These are phyloP conservation scores for Xiphophorus hellerii DNA, from an alignment of 2,113 vertebrate species.

Conservation along the genomic window DNA sequence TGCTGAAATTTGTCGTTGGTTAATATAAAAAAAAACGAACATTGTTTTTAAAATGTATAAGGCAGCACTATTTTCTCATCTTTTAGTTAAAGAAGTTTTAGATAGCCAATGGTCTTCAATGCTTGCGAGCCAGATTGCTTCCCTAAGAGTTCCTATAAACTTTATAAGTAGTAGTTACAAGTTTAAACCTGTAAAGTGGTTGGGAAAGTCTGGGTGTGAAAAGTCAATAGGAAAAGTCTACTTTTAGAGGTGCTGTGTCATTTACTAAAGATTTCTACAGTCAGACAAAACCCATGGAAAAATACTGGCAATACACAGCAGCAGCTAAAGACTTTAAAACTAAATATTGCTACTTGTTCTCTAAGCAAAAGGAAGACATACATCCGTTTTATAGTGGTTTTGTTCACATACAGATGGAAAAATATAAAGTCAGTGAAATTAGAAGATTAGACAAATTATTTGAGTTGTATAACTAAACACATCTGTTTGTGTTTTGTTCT, in stretches of 20 bases:
- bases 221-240: constrained; percentile 25
- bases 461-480: too few relatives aligned
- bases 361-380: too few relatives aligned
- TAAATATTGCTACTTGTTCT: too few relatives aligned
- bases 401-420: background rate
- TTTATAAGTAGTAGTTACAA: constrained; percentile 7
- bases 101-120: background rate
- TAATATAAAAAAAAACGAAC: too few relatives aligned
- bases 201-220: constrained; percentile 10
- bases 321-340: too few relatives aligned
- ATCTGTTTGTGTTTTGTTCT: too few relatives aligned
- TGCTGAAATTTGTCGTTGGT: background rate
- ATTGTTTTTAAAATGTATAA: too few relatives aligned
- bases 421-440: too few relatives aligned
- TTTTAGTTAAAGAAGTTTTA: too few relatives aligned
- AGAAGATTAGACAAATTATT: too few relatives aligned
- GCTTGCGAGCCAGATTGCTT: background rate
- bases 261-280: background rate
- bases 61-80: too few relatives aligned
- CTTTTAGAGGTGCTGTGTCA: background rate
- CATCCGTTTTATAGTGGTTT: background rate
- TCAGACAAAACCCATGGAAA: background rate
- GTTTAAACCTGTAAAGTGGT: constrained; percentile 17
- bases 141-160: constrained; percentile 1
- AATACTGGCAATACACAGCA: too few relatives aligned